Conservation (phyloP, 2,888 invertebrate species). For the Empis stercorea region DNA sequence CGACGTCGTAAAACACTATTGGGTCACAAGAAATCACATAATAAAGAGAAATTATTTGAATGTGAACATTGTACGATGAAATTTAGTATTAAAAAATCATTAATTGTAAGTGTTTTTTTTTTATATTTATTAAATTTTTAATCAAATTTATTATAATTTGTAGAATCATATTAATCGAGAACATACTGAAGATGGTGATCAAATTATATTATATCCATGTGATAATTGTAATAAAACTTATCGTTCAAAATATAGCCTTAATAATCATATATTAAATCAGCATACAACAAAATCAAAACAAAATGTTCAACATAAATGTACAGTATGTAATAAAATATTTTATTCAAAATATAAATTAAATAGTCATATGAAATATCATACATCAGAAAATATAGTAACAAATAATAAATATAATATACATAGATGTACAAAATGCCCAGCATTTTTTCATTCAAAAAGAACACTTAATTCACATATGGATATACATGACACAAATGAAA, state of each 20-base stretch:
- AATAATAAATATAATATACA: too few relatives aligned
- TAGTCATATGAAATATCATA: too few relatives aligned
- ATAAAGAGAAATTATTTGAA: conserved; percentile 6
- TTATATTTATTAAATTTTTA: too few relatives aligned
- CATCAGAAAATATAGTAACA: too few relatives aligned
- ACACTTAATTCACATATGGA: too few relatives aligned
- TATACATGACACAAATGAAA: background rate
- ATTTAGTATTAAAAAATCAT: conserved; percentile 5
- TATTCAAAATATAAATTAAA: too few relatives aligned
- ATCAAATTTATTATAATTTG: background rate
- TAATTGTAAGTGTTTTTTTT: too few relatives aligned
- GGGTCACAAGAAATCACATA: conserved; percentile 7
- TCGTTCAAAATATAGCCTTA: background rate
- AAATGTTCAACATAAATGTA: too few relatives aligned
- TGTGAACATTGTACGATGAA: conserved; percentile 6
- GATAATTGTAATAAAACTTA: background rate
- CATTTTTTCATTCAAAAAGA: too few relatives aligned
- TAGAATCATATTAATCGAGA: conserved; percentile 1
- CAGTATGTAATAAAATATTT: too few relatives aligned
- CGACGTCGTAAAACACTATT: conserved; percentile 4
- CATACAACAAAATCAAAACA: background rate
- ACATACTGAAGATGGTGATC: background rate
- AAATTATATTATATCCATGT: background rate
- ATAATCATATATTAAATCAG: background rate
- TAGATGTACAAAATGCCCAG: too few relatives aligned